phyloP scores from a whole-genome alignment of 2,797 vertebrate species.

The Chiroxiphia lanceolata region DNA sequence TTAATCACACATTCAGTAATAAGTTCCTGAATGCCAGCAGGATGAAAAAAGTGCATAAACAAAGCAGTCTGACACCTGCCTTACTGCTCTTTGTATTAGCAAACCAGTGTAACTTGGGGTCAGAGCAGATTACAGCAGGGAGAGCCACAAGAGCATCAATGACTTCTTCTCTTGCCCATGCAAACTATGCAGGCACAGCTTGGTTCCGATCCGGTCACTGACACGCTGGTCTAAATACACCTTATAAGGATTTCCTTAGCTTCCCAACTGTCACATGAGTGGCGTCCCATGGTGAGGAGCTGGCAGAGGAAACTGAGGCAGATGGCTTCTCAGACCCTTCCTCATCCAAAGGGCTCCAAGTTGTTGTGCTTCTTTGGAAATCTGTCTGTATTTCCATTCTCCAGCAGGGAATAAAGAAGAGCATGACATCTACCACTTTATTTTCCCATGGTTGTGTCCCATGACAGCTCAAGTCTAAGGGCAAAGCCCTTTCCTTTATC shows the following conservation, averaged over 20 bases:
- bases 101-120: neutral
- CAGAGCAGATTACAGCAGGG: neutral
- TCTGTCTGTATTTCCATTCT: neutral
- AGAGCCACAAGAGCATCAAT: neutral
- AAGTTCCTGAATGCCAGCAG: neutral
- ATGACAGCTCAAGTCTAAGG: neutral
- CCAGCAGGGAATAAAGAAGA: neutral
- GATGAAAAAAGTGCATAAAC: neutral
- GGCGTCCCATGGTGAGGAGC: neutral
- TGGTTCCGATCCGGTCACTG: rapidly evolving
- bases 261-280: neutral
- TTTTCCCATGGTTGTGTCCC: neutral
- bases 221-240: neutral
- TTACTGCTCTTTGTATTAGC: neutral
- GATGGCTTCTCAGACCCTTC: neutral
- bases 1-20: neutral
- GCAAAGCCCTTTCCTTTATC: neutral
- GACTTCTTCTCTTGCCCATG: neutral
- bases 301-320: conserved; percentile 1
- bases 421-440: neutral
- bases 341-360: neutral
- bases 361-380: neutral
- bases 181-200: neutral
- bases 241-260: neutral
- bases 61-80: neutral